A percentile compares a stretch with the other conserved stretches of the same genome.
Evolutionary conservation across 2,797 vertebrate species (phyloP).

Genomic region (Linurgus olivaceus): DNA sequence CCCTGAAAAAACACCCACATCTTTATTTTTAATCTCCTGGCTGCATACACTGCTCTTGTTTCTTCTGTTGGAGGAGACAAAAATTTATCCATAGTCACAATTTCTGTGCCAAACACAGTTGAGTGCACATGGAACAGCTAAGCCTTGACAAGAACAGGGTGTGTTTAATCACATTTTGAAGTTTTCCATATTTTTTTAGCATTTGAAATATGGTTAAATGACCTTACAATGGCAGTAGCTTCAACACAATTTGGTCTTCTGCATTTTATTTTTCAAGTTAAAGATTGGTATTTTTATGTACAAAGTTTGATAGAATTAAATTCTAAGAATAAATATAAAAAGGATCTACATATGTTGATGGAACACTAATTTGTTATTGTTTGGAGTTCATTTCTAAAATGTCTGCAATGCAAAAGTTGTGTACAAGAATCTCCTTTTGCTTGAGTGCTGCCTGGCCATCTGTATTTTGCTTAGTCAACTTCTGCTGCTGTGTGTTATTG

Average conservation of each 20-base stretch:
- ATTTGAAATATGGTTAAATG: neutral
- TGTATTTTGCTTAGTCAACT: neutral
- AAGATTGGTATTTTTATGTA: neutral
- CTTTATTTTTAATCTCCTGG: neutral
- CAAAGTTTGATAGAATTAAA: neutral
- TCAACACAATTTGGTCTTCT: neutral
- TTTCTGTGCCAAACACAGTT: accelerated
- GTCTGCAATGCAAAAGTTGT: neutral
- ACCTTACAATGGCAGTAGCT: neutral
- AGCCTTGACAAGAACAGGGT: neutral
- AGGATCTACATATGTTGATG: neutral
- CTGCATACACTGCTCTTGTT: neutral
- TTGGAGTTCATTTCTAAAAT: neutral
- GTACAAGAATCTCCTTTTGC: neutral
- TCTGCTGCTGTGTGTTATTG: neutral
- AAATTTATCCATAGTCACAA: neutral
- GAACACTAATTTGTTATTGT: neutral
- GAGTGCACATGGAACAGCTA: neutral
- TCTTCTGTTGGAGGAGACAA: neutral
- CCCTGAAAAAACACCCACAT: neutral
- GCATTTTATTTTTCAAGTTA: neutral
- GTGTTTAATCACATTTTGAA: neutral
- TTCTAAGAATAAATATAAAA: neutral
- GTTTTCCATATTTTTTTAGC: neutral
- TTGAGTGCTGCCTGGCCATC: neutral